Conservation (phyloP, 2,888 invertebrate genomes). For the Pseudococcus longispinus region DNA sequence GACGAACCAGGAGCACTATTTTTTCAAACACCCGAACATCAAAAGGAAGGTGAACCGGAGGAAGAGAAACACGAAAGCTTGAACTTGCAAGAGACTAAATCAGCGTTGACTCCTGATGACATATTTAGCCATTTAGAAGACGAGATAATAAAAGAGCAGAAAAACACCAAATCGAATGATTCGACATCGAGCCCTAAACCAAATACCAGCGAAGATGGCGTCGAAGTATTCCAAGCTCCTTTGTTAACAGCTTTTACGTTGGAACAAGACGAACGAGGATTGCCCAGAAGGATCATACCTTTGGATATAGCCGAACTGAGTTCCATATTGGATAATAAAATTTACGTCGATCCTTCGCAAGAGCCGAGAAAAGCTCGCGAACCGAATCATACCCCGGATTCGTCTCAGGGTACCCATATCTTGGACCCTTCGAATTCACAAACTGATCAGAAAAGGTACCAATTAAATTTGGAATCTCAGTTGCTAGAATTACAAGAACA, state of each 20-base stretch:
- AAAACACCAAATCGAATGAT: background rate
- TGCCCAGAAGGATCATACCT: conserved; percentile 72
- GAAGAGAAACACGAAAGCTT: conserved; percentile 22
- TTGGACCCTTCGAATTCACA: conserved; percentile 61
- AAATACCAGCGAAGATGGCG: conserved; percentile 64
- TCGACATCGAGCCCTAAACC: background rate
- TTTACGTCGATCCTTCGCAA: background rate
- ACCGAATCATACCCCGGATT: too few species aligned
- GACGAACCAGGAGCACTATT: conserved; percentile 53
- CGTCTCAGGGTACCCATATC: conserved; percentile 59
- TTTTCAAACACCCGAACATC: conserved; percentile 32
- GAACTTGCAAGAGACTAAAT: conserved; percentile 46
- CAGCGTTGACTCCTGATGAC: background rate
- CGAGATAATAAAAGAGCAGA: background rate
- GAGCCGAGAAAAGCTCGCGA: conserved; percentile 42
- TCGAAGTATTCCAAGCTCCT: conserved; percentile 82
- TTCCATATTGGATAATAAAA: conserved; percentile 39
- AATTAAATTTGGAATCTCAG: conserved; percentile 57
- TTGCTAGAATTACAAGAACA: conserved; percentile 63
- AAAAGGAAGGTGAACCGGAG: background rate
- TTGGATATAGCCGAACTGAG: conserved; percentile 32
- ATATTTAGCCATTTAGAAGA: conserved; percentile 25
- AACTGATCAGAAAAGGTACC: conserved; percentile 58
- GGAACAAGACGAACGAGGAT: conserved; percentile 79
- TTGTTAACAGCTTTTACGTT: conserved; percentile 85